Evolutionary conservation across 2,888 invertebrate genomes (phyloP).

Genomic region (Oscheius sp.): DNA sequence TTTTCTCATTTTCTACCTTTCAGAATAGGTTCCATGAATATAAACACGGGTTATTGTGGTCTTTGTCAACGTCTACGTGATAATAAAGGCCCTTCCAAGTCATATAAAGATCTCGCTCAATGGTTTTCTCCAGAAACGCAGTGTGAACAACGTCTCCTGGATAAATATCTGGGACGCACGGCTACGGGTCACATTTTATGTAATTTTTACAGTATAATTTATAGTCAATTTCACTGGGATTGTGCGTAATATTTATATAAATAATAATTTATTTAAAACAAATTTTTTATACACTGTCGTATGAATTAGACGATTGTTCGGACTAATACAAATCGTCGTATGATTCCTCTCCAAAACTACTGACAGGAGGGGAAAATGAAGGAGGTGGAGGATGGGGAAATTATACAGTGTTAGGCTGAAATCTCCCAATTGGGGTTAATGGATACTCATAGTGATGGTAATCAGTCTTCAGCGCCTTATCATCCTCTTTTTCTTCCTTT

Average conservation of each 20-base stretch:
- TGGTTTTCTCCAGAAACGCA: background rate
- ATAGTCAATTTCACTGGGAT: constrained; percentile 3
- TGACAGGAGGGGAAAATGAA: too few relatives aligned
- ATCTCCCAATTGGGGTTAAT: too few relatives aligned
- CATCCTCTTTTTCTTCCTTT: too few relatives aligned
- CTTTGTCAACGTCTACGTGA: constrained; percentile 2
- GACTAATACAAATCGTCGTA: too few relatives aligned
- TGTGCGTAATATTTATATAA: background rate
- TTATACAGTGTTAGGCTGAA: too few relatives aligned
- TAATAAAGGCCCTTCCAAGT: background rate
- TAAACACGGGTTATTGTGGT: background rate
- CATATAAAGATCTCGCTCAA: constrained; percentile 9
- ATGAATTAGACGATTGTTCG: too few relatives aligned
- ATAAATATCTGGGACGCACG: constrained; percentile 16
- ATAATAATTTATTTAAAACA: background rate
- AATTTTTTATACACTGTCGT: too few relatives aligned
- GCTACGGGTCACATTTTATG: background rate
- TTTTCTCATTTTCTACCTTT: background rate
- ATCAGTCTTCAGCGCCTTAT: too few relatives aligned
- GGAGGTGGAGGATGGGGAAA: too few relatives aligned
- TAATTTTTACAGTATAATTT: background rate
- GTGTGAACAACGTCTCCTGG: constrained; percentile 1
- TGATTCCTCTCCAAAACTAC: too few relatives aligned
- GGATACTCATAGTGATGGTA: too few relatives aligned
- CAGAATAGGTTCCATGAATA: constrained; percentile 1